Evolutionary conservation across 2,797 vertebrate species (phyloP).

Genomic region (Crax fasciolata): DNA sequence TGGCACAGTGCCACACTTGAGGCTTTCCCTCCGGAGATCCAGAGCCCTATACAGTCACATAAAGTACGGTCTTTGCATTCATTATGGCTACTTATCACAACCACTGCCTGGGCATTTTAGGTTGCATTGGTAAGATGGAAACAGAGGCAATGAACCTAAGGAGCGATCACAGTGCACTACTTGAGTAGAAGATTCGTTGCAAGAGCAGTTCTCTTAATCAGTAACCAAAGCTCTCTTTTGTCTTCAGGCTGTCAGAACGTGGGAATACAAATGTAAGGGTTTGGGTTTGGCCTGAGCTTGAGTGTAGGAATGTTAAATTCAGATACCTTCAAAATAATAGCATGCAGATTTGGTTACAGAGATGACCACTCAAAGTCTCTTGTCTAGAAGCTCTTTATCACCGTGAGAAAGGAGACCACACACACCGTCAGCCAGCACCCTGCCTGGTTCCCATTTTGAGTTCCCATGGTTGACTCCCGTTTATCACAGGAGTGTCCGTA

Average conservation of each 20-base stretch:
- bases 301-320: background rate
- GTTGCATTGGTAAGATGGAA: background rate
- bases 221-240: background rate
- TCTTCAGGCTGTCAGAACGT: background rate
- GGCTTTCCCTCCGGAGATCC: background rate
- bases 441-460: background rate
- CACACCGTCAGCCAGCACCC: background rate
- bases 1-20: background rate
- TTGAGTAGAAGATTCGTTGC: background rate
- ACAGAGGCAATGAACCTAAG: background rate
- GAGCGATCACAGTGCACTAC: background rate
- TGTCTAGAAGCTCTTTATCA: background rate
- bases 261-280: background rate
- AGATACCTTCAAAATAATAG: background rate
- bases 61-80: background rate
- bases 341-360: background rate
- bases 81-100: background rate
- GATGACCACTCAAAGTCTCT: background rate
- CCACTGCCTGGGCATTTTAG: background rate
- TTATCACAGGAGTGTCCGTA: background rate
- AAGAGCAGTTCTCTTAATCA: background rate
- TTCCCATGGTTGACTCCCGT: fast-evolving
- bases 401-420: background rate
- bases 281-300: background rate
- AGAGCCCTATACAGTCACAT: background rate